Base-by-base conservation (phyloP, 2,113 vertebrate genomes). In the Turnix velox region DNA sequence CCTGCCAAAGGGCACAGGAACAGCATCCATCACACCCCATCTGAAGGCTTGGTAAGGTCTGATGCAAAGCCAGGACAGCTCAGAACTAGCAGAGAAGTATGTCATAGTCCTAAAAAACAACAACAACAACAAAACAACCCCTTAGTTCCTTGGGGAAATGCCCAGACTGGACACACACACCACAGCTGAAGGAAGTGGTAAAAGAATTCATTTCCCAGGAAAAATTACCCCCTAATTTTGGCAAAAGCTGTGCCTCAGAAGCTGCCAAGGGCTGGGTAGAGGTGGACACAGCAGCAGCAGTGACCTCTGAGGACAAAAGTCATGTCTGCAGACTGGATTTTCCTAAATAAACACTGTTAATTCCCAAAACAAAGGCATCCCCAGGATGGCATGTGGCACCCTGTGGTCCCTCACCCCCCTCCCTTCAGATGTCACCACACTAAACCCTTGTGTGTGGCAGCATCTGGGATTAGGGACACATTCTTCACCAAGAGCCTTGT, bases 351-450 rank as follows among this genome's bases (percentile, higher is more conserved):
- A 62, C 37, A 39, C 55, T 8, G 30, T 25, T 28, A 24, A 69
- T 20, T 66, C 58, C 13, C 18, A 16, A 10, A 10, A 12, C 0
- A 7, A 40, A 24, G 31, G 27, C 30, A 59, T 27, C 14, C 40
- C 43, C 0, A 1, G 73, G 49, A 12, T 22, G 8, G 19, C 0
- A 0, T 3, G 28, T 27, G 59, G 67, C 30, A 45, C 43, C 57
- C 40, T 46, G 3, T 2, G 10, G 23, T 16, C 65, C 54, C 31
- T 18, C 17, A 14, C 2, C 17, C 15, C 18, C 3, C 18, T 52
- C 22, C 16, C 52, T 46, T 52, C 2, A 8, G 54, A 2, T 6
- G 3, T 19, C 37, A 30, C 20, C 3, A 2, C 17, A 3, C 27
- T 14, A 25, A 58, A 16, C 14, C 55, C 22, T 9, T 4, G 45